These are phyloP conservation scores for Chelon auratus DNA, from an alignment of 2,797 vertebrate species.

Conservation along the genomic window DNA sequence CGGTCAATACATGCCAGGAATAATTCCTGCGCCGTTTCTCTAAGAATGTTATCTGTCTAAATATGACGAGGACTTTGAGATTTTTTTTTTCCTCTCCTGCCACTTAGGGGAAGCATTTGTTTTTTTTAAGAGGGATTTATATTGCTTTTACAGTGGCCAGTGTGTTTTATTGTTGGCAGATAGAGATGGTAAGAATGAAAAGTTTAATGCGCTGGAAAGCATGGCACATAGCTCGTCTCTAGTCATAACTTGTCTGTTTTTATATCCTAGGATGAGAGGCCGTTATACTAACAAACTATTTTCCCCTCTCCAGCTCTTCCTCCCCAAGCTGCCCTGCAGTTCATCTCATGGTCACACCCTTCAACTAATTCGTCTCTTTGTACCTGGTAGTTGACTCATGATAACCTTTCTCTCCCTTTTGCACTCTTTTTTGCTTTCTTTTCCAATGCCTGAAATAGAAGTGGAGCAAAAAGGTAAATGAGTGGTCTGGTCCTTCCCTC, in stretches of 20 bases:
- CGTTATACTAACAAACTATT: constrained; percentile 75
- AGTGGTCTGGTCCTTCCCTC: constrained; percentile 89
- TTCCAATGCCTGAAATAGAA: constrained; percentile 99
- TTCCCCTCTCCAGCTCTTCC: constrained; percentile 69
- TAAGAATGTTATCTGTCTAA: constrained; percentile 66
- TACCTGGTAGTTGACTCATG: constrained; percentile 89
- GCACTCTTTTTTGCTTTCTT: constrained; percentile 91
- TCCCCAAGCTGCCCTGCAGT: constrained; percentile 79
- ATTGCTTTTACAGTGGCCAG: constrained; percentile 53
- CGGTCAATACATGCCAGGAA: constrained; percentile 69
- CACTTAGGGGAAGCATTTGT: constrained; percentile 48
- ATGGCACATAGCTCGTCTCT: constrained; percentile 67
- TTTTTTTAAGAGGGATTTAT: constrained; percentile 55
- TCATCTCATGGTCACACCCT: constrained; percentile 85
- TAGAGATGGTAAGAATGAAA: constrained; percentile 45
- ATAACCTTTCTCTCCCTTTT: constrained; percentile 99
- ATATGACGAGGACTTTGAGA: constrained; percentile 46
- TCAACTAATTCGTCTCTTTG: constrained; percentile 83
- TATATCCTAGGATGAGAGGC: constrained; percentile 87
- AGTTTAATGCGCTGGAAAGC: constrained; percentile 52
- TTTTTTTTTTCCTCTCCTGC: constrained; percentile 33
- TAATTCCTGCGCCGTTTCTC: constrained; percentile 65
- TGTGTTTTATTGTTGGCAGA: constrained; percentile 60
- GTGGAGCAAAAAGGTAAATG: constrained; percentile 99
- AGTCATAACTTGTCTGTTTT: constrained; percentile 82